phyloP scores from a whole-genome alignment of 2,797 vertebrate species.

The Saguinus oedipus region DNA sequence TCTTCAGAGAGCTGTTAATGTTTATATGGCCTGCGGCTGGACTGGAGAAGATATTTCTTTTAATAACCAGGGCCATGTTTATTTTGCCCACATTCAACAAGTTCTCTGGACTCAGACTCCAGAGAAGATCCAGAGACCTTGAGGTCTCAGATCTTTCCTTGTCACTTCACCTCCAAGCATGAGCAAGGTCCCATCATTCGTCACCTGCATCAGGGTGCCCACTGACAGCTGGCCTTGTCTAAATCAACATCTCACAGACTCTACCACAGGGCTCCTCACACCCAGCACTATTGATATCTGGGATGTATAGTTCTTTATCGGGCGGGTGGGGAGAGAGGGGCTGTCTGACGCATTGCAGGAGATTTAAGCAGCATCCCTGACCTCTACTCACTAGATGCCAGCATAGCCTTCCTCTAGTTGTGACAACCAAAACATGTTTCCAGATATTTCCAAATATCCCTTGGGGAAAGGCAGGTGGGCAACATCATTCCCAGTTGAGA shows the following conservation, averaged over 20 bases:
- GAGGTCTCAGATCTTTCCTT: background rate
- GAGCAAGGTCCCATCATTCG: background rate
- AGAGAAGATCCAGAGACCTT: background rate
- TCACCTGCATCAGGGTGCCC: background rate
- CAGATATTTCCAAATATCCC: background rate
- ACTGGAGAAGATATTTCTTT: background rate
- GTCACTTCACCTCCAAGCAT: background rate
- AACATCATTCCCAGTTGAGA: background rate
- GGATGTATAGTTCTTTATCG: background rate
- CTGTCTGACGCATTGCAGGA: rapidly evolving
- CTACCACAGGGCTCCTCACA: background rate
- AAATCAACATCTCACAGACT: rapidly evolving
- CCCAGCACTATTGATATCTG: rapidly evolving
- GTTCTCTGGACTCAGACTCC: background rate
- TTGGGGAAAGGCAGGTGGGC: no score
- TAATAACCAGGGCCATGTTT: background rate
- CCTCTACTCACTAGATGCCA: background rate
- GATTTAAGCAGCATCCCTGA: background rate
- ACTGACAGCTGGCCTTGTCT: background rate
- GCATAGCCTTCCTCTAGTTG: no score
- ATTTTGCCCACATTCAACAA: background rate
- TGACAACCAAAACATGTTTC: background rate
- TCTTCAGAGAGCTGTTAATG: background rate
- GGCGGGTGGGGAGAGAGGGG: background rate
- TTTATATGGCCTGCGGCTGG: background rate